Base-by-base conservation (phyloP, 2,888 invertebrate species). In the Heterodera filipjevi region DNA sequence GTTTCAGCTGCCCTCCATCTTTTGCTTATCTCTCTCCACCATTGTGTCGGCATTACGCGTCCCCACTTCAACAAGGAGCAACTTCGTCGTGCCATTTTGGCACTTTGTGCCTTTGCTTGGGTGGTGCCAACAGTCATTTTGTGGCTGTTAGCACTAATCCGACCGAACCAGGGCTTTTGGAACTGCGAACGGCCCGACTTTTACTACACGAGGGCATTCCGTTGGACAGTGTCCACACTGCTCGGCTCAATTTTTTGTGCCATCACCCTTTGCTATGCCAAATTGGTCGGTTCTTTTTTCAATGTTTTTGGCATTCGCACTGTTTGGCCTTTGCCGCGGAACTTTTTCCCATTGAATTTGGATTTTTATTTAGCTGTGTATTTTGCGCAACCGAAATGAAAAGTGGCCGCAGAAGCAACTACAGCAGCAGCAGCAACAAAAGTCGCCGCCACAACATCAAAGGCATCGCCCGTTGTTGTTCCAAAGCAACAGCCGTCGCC, bases 171-270 rank as follows among this genome's bases (percentile, higher is more conserved):
- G 71, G 84, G 84, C 30, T 84, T 76, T 66, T 80, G 74, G 80
- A 71, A 83, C 72, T 84, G 84, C 74, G 75, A 75, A 33, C 66
- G 85, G 66, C 80, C 84, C 44, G 73, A 77, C 46, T 84, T 84
- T 66, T 84, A 84, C 76, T 81, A 85, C 59, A 76, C 78, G 16
- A 77, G 81, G 22, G 76, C 77, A n/a, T 84, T 84, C 66, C 79
- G 84, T n/a, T 74, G 66, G 66, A 76, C 71, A 32, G 77, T 84
- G 35, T 84, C 84, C 32, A 68, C 66, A 32, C 73, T 84, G 44
- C 71, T 84, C 16, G 71, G 82, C 46, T 30, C 79, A 19, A 86
- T 85, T n/a, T 84, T 84, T 59, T 33, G 84, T n/a, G 66, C 82
- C 53, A 84, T 84, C 46, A 84, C 78, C 35, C 80, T 59, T 39